These are phyloP conservation scores for Adelges cooleyi DNA, from an alignment of 1,140 invertebrate species.

Conservation along the genomic window DNA sequence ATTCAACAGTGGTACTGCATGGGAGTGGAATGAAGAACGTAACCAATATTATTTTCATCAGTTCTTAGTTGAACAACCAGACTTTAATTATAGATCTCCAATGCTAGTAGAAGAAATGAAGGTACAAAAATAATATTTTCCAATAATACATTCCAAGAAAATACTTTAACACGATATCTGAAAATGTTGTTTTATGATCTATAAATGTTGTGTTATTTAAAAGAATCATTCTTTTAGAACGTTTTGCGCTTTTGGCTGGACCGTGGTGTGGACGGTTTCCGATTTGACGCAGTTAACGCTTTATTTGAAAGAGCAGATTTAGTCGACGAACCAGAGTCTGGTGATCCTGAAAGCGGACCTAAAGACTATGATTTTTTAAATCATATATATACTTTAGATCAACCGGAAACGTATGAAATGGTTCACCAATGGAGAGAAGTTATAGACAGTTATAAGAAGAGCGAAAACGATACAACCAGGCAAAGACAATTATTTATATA, in stretches of 20 bases:
- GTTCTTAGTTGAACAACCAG: constrained; percentile 57
- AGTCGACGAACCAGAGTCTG: constrained; percentile 35
- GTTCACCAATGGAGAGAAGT: constrained; percentile 36
- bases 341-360: neutral
- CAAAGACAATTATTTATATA: neutral
- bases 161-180: too few relatives aligned
- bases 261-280: constrained; percentile 56
- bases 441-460: constrained; percentile 2
- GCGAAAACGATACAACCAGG: neutral
- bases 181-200: too few relatives aligned
- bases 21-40: constrained; percentile 53
- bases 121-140: too few relatives aligned
- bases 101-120: constrained; percentile 52
- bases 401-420: constrained; percentile 48
- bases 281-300: constrained; percentile 48
- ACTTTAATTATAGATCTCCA: constrained; percentile 57
- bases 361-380: constrained; percentile 29
- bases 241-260: constrained; percentile 51
- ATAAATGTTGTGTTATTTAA: too few relatives aligned
- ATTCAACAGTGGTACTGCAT: constrained; percentile 56
- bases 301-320: constrained; percentile 40
- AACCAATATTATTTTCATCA: constrained; percentile 64
- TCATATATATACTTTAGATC: constrained; percentile 52
- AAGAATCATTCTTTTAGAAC: constrained; percentile 35
- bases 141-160: too few relatives aligned